Percentiles rank a stretch among this genome's conserved stretches.
phyloP scores from a whole-genome alignment of 2,888 invertebrate species.

The Anthophora plumipes region DNA sequence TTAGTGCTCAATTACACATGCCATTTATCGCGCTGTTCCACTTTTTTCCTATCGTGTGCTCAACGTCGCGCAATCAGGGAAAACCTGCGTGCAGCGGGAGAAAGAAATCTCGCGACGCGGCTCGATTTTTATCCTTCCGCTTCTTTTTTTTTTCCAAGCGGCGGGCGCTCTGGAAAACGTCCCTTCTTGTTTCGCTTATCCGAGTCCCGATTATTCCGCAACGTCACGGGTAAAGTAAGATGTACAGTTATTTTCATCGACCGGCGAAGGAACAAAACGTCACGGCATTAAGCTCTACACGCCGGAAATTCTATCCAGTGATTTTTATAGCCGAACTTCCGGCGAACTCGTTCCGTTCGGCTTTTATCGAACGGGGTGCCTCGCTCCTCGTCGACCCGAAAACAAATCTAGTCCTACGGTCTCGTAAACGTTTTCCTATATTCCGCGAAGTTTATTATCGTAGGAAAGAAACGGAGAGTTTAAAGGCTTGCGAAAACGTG shows the following conservation, averaged over 20 bases:
- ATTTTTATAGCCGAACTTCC: constrained; percentile 42
- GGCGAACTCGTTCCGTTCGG: constrained; percentile 28
- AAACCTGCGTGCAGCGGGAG: not conserved
- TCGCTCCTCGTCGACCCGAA: constrained; percentile 8
- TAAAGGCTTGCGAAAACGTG: too few relatives aligned
- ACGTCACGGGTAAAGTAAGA: constrained; percentile 29
- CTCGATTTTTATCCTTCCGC: constrained; percentile 41
- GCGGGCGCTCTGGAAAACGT: constrained; percentile 20
- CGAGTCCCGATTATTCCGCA: constrained; percentile 40
- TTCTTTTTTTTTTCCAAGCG: constrained; percentile 2
- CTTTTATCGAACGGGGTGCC: constrained; percentile 21
- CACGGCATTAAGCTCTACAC: constrained; percentile 18
- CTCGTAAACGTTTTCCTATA: not conserved
- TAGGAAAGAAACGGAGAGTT: not conserved
- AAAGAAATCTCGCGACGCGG: constrained; percentile 14
- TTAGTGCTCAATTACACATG: not conserved
- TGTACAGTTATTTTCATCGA: constrained; percentile 37
- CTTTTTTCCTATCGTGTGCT: constrained; percentile 7
- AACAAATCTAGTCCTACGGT: not conserved
- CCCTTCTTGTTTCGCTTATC: not conserved
- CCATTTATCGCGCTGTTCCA: constrained; percentile 19
- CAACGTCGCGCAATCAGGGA: constrained; percentile 32
- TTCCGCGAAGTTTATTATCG: not conserved
- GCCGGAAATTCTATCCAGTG: constrained; percentile 40
- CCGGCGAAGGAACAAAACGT: constrained; percentile 23